phyloP scores from a whole-genome alignment of 2,888 invertebrate species.

The Pyrocoelia pectoralis region DNA sequence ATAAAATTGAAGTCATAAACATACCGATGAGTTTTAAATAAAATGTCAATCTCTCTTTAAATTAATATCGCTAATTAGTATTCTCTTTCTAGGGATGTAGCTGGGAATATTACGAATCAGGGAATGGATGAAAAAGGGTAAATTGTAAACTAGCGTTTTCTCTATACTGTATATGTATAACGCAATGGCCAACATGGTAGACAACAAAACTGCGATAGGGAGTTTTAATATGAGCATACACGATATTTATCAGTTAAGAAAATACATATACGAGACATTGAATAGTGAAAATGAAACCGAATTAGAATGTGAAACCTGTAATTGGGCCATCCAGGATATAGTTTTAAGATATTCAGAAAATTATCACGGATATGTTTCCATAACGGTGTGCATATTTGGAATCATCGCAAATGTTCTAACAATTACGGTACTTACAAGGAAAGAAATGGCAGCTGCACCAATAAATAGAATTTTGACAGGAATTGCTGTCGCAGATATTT shows the following conservation, averaged over 20 bases:
- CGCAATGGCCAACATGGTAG: no score
- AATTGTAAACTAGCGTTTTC: no score
- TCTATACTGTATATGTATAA: no score
- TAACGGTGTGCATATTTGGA: conserved; percentile 86
- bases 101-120: no score
- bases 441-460: conserved; percentile 83
- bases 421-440: conserved; percentile 84
- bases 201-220: conserved; percentile 23
- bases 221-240: conserved; percentile 13
- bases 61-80: no score
- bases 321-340: conserved; percentile 56
- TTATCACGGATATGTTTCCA: conserved; percentile 83
- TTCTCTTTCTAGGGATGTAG: no score
- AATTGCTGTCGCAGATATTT: conserved; percentile 87
- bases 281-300: conserved; percentile 3
- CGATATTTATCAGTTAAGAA: conserved; percentile 24
- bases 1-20: no score
- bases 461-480: conserved; percentile 87
- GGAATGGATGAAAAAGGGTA: no score
- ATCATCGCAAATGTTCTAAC: conserved; percentile 87
- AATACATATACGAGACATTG: conserved; percentile 15
- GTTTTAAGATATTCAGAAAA: conserved; percentile 69
- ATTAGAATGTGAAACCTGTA: conserved; percentile 31
- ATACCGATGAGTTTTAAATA: no score
- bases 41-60: no score